Evolutionary conservation across 1,140 invertebrate species (phyloP).

Genomic region (Plodia interpunctella): DNA sequence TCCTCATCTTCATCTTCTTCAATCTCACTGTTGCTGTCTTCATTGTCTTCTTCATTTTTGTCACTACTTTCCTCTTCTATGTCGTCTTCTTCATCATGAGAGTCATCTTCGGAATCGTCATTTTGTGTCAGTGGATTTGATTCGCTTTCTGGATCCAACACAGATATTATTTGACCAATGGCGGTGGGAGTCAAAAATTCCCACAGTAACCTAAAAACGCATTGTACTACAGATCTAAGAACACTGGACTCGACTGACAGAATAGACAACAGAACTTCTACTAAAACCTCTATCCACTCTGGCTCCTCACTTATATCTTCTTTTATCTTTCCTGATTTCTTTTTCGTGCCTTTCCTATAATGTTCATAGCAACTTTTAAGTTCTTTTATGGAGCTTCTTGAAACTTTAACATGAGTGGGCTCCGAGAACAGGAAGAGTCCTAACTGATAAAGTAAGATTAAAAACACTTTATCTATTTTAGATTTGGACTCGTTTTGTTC

Average conservation of each 20-base stretch:
- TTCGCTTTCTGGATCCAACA: slow-evolving; percentile 82
- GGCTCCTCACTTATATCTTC: slow-evolving; percentile 76
- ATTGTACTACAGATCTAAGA: slow-evolving; percentile 81
- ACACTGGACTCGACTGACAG: slow-evolving; percentile 84
- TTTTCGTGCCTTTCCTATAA: slow-evolving; percentile 72
- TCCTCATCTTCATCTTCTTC: slow-evolving; percentile 78
- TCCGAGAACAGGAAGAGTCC: slow-evolving; percentile 85
- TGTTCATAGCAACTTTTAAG: slow-evolving; percentile 83
- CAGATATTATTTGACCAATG: slow-evolving; percentile 85
- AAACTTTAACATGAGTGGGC: slow-evolving; percentile 78
- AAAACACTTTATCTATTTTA: slow-evolving; percentile 78
- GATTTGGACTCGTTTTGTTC: slow-evolving; percentile 58
- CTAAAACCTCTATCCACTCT: slow-evolving; percentile 87
- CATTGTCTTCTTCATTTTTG: slow-evolving; percentile 50
- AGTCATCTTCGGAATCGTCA: slow-evolving; percentile 60
- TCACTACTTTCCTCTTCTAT: slow-evolving; percentile 38
- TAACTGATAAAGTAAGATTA: slow-evolving; percentile 83
- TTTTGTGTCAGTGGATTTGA: slow-evolving; percentile 77
- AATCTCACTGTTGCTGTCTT: slow-evolving; percentile 51
- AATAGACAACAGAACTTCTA: slow-evolving; percentile 86
- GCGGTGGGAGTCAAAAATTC: slow-evolving; percentile 81
- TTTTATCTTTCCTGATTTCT: slow-evolving; percentile 42
- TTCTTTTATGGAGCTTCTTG: slow-evolving; percentile 81
- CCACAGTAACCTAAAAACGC: slow-evolving; percentile 85
- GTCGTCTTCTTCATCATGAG: slow-evolving; percentile 48